A percentile compares a stretch with the other conserved stretches of the same genome.
These are phyloP conservation scores for Xanthorhoe designata DNA, from an alignment of 2,888 invertebrate genomes.

Conservation along the genomic window DNA sequence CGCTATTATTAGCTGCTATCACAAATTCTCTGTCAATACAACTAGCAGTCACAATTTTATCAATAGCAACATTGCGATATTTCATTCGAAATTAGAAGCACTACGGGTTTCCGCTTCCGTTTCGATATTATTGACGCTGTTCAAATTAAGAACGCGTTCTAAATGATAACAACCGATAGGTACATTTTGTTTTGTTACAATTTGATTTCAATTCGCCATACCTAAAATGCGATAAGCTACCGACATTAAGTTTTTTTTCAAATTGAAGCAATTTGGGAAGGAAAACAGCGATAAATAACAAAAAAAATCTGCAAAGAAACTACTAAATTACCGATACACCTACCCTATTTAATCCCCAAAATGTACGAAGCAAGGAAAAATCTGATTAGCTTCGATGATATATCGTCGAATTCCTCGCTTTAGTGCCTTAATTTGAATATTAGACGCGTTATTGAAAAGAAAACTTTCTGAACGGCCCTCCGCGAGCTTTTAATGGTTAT, in stretches of 20 bases:
- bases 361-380: slow-evolving; percentile 48
- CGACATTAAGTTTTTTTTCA: slow-evolving; percentile 21
- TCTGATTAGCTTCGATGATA: slow-evolving; percentile 74
- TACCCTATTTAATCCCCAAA: slow-evolving; percentile 47
- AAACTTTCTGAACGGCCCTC: slow-evolving; percentile 80
- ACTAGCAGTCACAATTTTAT: slow-evolving; percentile 74
- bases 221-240: background rate
- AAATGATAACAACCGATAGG: slow-evolving; percentile 67
- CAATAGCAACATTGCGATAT: slow-evolving; percentile 82
- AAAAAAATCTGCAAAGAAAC: slow-evolving; percentile 41
- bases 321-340: slow-evolving; percentile 44
- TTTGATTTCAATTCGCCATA: slow-evolving; percentile 10
- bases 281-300: slow-evolving; percentile 33
- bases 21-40: slow-evolving; percentile 82
- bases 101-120: slow-evolving; percentile 84
- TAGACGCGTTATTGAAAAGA: slow-evolving; percentile 85
- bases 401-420: slow-evolving; percentile 79
- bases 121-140: slow-evolving; percentile 76
- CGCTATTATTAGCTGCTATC: slow-evolving; percentile 75
- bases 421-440: slow-evolving; percentile 84
- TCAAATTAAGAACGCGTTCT: slow-evolving; percentile 78
- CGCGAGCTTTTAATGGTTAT: slow-evolving; percentile 82
- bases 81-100: slow-evolving; percentile 84
- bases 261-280: slow-evolving; percentile 22
- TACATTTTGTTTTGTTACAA: slow-evolving; percentile 35